Evolutionary conservation across 2,797 vertebrate species (phyloP).

Genomic region (Schizothorax lantsangensis): DNA sequence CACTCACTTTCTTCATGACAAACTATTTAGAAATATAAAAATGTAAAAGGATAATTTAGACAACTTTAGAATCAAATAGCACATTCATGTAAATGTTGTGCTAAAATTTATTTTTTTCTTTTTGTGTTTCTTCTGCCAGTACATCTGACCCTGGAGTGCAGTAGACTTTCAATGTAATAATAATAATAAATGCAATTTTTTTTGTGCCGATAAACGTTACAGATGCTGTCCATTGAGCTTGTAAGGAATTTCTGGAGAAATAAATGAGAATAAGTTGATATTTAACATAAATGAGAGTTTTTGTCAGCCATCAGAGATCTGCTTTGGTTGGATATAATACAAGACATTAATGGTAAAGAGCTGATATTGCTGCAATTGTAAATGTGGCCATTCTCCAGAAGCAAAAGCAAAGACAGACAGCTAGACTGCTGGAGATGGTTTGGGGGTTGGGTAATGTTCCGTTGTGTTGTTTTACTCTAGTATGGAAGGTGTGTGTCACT

Average conservation of each 20-base stretch:
- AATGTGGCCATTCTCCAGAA: not conserved
- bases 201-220: not conserved
- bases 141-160: not conserved
- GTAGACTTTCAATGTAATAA: not conserved
- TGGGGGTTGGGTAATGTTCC: conserved; percentile 32
- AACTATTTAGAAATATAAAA: not conserved
- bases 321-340: not conserved
- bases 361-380: not conserved
- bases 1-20: not conserved
- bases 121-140: not conserved
- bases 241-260: not conserved
- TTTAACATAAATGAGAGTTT: not conserved
- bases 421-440: conserved; percentile 2
- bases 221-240: not conserved
- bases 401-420: conserved; percentile 9
- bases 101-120: not conserved
- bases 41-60: not conserved
- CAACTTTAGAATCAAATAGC: not conserved
- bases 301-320: not conserved
- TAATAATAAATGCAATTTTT: not conserved
- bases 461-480: conserved; percentile 7
- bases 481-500: conserved; percentile 71
- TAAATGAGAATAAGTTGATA: not conserved
- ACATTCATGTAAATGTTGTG: not conserved
- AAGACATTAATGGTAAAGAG: not conserved